Conservation (phyloP, 2,797 vertebrate genomes). For the Poeciliopsis presidionis region DNA sequence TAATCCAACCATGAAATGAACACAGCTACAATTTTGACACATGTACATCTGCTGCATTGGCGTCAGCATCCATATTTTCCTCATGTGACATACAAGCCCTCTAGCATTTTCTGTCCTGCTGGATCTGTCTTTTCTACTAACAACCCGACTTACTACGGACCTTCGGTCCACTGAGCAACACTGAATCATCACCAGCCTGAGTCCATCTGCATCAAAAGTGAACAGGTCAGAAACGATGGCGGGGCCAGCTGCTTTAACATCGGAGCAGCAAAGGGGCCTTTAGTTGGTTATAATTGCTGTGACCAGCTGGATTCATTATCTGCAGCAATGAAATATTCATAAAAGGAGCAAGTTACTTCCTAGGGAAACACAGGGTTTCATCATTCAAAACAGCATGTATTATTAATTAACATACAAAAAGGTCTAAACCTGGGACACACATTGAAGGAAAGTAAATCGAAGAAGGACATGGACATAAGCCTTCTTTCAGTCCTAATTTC, state of each 20-base stretch:
- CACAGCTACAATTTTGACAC: constrained; percentile 10
- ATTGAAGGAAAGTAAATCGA: constrained; percentile 20
- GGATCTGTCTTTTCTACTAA: constrained; percentile 28
- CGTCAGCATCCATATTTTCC: constrained; percentile 1
- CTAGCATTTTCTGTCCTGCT: constrained; percentile 7
- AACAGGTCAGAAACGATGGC: constrained; percentile 65
- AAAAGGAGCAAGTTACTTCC: constrained; percentile 77
- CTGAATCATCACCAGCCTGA: constrained; percentile 49
- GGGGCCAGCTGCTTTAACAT: constrained; percentile 36
- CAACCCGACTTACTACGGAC: constrained; percentile 20
- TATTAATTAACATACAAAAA: constrained; percentile 71
- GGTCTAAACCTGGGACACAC: constrained; percentile 24
- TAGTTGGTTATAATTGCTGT: constrained; percentile 68
- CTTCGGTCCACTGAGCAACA: constrained; percentile 31
- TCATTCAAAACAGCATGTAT: constrained; percentile 74
- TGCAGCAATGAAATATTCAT: constrained; percentile 78
- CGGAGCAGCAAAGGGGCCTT: constrained; percentile 53
- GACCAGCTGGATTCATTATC: constrained; percentile 70
- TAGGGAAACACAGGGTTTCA: constrained; percentile 57
- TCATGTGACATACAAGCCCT: constrained; percentile 19
- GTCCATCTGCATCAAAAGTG: constrained; percentile 53
- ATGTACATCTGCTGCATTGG: not conserved
- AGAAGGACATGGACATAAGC: constrained; percentile 10
- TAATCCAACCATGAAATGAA: constrained; percentile 6
- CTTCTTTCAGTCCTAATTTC: constrained; percentile 24